Conservation (phyloP, 2,113 vertebrate genomes). For the Probosciger aterrimus region DNA sequence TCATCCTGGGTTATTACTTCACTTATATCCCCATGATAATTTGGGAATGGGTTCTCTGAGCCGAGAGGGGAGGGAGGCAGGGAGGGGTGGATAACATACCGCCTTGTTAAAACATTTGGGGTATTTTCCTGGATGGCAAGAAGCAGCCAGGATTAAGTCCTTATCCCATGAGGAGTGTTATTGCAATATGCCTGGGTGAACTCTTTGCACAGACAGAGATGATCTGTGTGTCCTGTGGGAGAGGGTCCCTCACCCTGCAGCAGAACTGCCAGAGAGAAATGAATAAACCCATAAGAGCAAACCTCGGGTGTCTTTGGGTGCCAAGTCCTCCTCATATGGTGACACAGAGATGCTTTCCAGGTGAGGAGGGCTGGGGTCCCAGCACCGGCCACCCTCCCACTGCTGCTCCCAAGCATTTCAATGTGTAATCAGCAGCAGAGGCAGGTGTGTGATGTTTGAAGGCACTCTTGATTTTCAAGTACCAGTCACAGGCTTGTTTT, state of each 20-base stretch:
- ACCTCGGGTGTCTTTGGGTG: background rate
- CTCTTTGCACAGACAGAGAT: background rate
- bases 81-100: background rate
- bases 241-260: background rate
- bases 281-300: background rate
- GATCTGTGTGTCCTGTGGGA: background rate
- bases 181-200: background rate
- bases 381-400: fast-evolving
- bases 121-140: background rate
- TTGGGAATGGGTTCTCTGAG: background rate
- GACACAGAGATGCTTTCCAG: background rate
- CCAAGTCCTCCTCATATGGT: background rate
- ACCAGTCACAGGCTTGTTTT: background rate
- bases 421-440: background rate
- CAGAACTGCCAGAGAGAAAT: background rate
- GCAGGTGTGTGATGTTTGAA: background rate
- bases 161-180: background rate
- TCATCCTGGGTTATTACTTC: background rate
- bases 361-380: background rate
- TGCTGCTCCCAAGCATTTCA: background rate
- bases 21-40: background rate
- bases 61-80: background rate
- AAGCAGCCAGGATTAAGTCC: background rate
- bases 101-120: background rate
- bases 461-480: background rate